phyloP scores from a whole-genome alignment of 2,797 vertebrate species.

The Odontamblyopus rebecca region DNA sequence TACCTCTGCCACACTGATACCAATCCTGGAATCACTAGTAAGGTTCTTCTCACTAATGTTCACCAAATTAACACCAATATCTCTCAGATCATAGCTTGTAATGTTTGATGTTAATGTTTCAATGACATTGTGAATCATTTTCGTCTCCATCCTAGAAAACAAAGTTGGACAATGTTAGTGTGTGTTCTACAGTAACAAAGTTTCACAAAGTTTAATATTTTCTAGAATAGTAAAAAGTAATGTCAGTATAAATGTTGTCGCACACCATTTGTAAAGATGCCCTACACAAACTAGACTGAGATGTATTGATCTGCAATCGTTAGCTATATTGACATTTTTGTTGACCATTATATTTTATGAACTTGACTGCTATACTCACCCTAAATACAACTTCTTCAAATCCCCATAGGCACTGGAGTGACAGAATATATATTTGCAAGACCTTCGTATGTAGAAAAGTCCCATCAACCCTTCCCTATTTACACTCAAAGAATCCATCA shows the following conservation, averaged over 20 bases:
- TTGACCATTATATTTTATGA: not conserved
- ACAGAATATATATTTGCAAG: not conserved
- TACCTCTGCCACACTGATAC: constrained; percentile 46
- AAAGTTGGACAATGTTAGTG: not conserved
- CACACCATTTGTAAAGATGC: not conserved
- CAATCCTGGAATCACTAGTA: not conserved
- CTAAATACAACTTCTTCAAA: not conserved
- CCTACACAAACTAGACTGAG: no score
- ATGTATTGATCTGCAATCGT: no score
- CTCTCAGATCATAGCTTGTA: not conserved
- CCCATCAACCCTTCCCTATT: fast-evolving
- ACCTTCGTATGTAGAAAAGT: constrained; percentile 1
- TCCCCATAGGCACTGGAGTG: not conserved
- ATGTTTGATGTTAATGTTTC: fast-evolving
- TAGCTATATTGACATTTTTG: not conserved
- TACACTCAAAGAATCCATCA: fast-evolving
- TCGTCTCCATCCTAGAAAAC: constrained; percentile 40
- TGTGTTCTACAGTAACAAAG: not conserved
- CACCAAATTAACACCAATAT: constrained; percentile 31
- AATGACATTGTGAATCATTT: constrained; percentile 42
- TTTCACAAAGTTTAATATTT: not conserved
- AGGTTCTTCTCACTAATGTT: constrained; percentile 10
- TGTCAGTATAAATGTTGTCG: no score
- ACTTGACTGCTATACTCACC: not conserved
- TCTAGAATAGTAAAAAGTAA: no score